Conservation (phyloP, 2,888 invertebrate species). For the Ochlodes sylvanus region DNA sequence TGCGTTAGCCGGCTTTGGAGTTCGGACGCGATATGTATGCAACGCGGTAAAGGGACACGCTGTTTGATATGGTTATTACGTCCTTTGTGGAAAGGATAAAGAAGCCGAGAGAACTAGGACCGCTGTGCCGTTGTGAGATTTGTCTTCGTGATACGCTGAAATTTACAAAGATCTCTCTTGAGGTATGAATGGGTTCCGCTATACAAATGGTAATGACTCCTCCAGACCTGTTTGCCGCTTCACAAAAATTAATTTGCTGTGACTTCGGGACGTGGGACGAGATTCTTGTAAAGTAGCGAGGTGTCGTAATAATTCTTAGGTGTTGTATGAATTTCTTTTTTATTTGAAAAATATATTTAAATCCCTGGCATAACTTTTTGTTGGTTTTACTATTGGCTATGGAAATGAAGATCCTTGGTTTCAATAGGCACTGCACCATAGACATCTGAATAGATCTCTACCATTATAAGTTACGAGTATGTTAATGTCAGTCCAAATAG, state of each 20-base stretch:
- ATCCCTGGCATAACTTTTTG: not conserved
- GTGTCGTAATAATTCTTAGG: constrained; percentile 21
- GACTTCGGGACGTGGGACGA: constrained; percentile 52
- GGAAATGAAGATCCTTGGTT: not conserved
- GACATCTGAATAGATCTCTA: not conserved
- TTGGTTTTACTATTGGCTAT: not conserved
- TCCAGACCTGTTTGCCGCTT: constrained; percentile 69
- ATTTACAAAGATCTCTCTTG: constrained; percentile 63
- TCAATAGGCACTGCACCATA: not conserved
- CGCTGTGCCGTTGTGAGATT: constrained; percentile 63
- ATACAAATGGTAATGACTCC: constrained; percentile 73
- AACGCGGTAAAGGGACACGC: constrained; percentile 78
- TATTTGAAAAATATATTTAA: not conserved
- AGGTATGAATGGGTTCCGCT: constrained; percentile 59
- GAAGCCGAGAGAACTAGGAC: constrained; percentile 54
- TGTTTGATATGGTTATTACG: constrained; percentile 85
- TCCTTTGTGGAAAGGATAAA: constrained; percentile 79
- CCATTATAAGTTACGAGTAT: not conserved
- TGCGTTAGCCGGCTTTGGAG: constrained; percentile 42
- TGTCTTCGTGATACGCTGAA: constrained; percentile 82
- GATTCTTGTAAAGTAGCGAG: constrained; percentile 15
- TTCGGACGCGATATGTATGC: constrained; percentile 78
- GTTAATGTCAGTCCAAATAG: not conserved
- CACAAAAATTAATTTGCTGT: constrained; percentile 67
- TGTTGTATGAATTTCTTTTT: constrained; percentile 13